These are phyloP conservation scores for Caenorhabditis brenneri DNA, from an alignment of 1,140 invertebrate species.

Conservation along the genomic window DNA sequence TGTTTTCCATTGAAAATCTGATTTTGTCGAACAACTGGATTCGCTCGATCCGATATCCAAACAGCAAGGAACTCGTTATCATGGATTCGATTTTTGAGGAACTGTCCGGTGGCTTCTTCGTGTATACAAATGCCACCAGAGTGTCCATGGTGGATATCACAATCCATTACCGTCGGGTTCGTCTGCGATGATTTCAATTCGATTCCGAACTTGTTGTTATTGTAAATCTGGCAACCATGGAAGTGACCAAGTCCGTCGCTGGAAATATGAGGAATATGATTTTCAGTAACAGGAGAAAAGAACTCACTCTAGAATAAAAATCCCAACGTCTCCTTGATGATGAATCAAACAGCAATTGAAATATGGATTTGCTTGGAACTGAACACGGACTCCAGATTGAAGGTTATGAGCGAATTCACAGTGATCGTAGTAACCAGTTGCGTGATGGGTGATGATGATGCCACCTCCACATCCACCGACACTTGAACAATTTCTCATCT, in stretches of 20 bases:
- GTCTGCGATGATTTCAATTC: not conserved
- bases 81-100: conserved; percentile 9
- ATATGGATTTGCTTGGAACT: conserved; percentile 9
- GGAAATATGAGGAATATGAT: not conserved
- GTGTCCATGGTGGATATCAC: not conserved
- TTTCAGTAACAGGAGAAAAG: not conserved
- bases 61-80: not conserved
- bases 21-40: not conserved
- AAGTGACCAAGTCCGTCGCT: conserved; percentile 9
- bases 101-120: conserved; percentile 11
- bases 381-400: not conserved
- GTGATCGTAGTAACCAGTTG: not conserved
- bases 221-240: not conserved
- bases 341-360: not conserved
- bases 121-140: not conserved
- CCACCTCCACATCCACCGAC: not conserved
- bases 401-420: conserved; percentile 14
- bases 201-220: not conserved
- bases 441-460: conserved; percentile 1
- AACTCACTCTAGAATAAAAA: conserved; percentile 25
- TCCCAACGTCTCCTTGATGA: conserved; percentile 15
- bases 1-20: conserved; percentile 1
- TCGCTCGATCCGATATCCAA: conserved; percentile 7
- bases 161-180: not conserved
- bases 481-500: not conserved